These are phyloP conservation scores for Carcharodon carcharias DNA, from an alignment of 2,797 vertebrate species.

Conservation along the genomic window DNA sequence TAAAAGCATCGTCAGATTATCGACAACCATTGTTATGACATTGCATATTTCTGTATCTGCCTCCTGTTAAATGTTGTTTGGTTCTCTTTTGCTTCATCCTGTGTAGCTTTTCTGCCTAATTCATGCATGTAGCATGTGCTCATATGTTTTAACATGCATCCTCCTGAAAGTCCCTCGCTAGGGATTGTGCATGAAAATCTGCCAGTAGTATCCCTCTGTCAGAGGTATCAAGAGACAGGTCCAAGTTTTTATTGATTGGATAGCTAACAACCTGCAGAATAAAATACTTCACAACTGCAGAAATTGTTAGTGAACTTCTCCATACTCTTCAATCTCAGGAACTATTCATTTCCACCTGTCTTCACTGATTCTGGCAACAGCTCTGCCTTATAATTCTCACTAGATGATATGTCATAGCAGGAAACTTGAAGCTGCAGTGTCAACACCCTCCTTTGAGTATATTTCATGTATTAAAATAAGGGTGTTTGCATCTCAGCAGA, in stretches of 20 bases:
- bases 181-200: no score
- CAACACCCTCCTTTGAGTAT: not conserved
- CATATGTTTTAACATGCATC: no score
- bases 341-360: not conserved
- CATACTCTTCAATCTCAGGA: not conserved
- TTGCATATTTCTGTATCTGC: not conserved
- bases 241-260: not conserved
- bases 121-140: no score
- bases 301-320: not conserved
- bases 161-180: no score
- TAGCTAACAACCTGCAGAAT: not conserved
- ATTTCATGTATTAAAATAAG: not conserved
- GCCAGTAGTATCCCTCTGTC: not conserved
- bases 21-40: not conserved
- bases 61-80: not conserved
- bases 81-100: no score
- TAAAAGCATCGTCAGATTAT: no score
- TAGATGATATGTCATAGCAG: not conserved
- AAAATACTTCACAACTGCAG: not conserved
- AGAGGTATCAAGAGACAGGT: not conserved
- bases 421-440: not conserved
- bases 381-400: not conserved
- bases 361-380: not conserved
- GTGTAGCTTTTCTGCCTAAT: no score
- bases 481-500: not conserved